Percentiles rank a stretch among this genome's conserved stretches.
Evolutionary conservation across 1,140 invertebrate genomes (phyloP).

Genomic region (Varroa destructor): DNA sequence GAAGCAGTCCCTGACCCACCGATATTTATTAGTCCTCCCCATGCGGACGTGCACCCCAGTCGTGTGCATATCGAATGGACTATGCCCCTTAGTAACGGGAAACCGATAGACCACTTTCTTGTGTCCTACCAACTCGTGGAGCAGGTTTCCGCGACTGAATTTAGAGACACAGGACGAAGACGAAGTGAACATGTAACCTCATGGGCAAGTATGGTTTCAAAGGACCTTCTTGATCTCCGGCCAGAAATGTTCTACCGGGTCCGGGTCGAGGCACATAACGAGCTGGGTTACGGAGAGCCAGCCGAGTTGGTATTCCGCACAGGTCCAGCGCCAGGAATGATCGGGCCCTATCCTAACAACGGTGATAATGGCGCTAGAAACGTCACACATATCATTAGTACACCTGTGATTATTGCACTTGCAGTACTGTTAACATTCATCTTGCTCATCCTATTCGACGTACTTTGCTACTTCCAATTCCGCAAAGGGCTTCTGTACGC

Average conservation of each 20-base stretch:
- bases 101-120: slow-evolving; percentile 14
- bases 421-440: not conserved
- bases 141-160: not conserved
- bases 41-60: not conserved
- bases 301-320: slow-evolving; percentile 4
- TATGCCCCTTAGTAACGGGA: slow-evolving; percentile 10
- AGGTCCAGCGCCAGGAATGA: not conserved
- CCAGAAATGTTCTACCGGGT: slow-evolving; percentile 14
- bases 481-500: slow-evolving; percentile 11
- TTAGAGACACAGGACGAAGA: not conserved
- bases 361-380: not conserved
- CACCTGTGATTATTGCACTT: slow-evolving; percentile 1
- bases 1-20: slow-evolving; percentile 11
- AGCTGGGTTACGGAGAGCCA: slow-evolving; percentile 3
- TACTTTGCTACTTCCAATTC: slow-evolving; percentile 25
- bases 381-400: not conserved
- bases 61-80: slow-evolving; percentile 19
- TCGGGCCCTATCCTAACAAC: not conserved
- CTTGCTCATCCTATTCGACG: slow-evolving; percentile 1
- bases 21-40: not conserved
- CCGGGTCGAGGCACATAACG: slow-evolving; percentile 6
- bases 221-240: not conserved
- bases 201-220: slow-evolving; percentile 1
- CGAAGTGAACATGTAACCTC: not conserved
- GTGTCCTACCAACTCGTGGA: slow-evolving; percentile 7